phyloP scores from a whole-genome alignment of 1,140 invertebrate species.

The Lucilia cuprina region DNA sequence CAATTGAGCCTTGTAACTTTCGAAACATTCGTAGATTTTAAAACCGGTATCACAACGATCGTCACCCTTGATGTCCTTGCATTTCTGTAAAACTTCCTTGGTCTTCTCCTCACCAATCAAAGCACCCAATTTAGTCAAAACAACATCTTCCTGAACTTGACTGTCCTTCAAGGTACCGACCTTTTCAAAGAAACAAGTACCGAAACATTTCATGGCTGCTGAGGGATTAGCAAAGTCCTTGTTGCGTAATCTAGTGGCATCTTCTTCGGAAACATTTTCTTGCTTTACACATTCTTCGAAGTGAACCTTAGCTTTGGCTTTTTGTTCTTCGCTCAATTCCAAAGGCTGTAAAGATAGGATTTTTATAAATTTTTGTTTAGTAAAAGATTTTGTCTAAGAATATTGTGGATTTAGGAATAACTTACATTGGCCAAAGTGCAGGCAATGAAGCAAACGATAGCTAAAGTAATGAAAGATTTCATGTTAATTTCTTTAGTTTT shows the following conservation, averaged over 20 bases:
- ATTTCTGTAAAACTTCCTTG: constrained; percentile 19
- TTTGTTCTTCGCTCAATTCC: constrained; percentile 27
- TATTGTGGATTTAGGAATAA: not conserved
- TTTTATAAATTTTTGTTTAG: not conserved
- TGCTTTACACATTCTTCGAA: not conserved
- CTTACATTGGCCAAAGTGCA: not conserved
- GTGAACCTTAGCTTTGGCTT: not conserved
- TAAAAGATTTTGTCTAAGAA: not conserved
- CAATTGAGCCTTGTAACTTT: not conserved
- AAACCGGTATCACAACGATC: constrained; percentile 35
- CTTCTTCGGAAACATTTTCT: constrained; percentile 16
- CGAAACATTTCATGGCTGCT: constrained; percentile 29
- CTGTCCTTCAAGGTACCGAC: constrained; percentile 4
- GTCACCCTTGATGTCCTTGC: constrained; percentile 33
- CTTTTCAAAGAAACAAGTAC: constrained; percentile 25
- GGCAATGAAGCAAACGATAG: constrained; percentile 19
- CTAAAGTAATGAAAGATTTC: constrained; percentile 22
- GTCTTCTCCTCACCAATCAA: not conserved
- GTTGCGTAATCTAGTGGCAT: not conserved
- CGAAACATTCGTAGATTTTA: constrained; percentile 32
- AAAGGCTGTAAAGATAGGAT: not conserved
- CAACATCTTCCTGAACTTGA: constrained; percentile 10
- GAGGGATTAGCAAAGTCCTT: constrained; percentile 1
- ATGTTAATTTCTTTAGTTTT: constrained; percentile 1
- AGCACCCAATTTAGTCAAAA: not conserved